phyloP scores from a whole-genome alignment of 2,888 invertebrate genomes.

The Ectropis crepuscularia region DNA sequence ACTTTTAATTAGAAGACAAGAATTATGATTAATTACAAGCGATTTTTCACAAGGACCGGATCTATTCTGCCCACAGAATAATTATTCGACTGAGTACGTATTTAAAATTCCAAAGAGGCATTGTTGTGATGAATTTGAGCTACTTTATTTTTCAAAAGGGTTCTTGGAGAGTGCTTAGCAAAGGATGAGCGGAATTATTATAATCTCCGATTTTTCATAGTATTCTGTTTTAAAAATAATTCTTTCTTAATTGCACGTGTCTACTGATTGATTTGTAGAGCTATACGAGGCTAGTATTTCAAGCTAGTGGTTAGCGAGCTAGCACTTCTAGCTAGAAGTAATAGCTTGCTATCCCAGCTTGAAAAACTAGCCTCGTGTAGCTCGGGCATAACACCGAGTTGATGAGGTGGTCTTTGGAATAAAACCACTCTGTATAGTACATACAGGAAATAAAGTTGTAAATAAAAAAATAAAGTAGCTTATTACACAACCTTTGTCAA shows the following conservation, averaged over 20 bases:
- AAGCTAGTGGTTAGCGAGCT: too few species aligned
- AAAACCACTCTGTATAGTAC: too few species aligned
- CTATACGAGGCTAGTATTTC: too few species aligned
- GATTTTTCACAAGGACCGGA: slow-evolving; percentile 15
- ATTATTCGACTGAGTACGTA: slow-evolving; percentile 11
- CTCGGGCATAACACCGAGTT: too few species aligned
- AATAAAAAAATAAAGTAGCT: too few species aligned
- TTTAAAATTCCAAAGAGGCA: slow-evolving; percentile 17
- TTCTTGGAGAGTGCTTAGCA: slow-evolving; percentile 12
- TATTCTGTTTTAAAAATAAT: slow-evolving; percentile 12
- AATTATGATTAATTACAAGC: slow-evolving; percentile 12
- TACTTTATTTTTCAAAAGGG: slow-evolving; percentile 25
- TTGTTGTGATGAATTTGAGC: slow-evolving; percentile 21
- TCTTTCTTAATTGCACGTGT: background rate
- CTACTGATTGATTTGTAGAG: too few species aligned
- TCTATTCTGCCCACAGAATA: slow-evolving; percentile 19
- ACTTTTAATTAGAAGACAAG: slow-evolving; percentile 20
- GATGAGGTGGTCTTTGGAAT: too few species aligned
- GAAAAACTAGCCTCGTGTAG: too few species aligned
- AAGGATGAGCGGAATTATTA: slow-evolving; percentile 13
- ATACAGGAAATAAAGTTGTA: too few species aligned
- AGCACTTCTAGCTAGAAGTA: too few species aligned
- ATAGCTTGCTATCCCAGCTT: too few species aligned
- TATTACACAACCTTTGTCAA: background rate
- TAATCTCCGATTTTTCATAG: slow-evolving; percentile 12